These are phyloP conservation scores for Aurelia coerulea DNA, from an alignment of 30 jellyfish, hydroid and myxozoan genomes.

Conservation along the genomic window DNA sequence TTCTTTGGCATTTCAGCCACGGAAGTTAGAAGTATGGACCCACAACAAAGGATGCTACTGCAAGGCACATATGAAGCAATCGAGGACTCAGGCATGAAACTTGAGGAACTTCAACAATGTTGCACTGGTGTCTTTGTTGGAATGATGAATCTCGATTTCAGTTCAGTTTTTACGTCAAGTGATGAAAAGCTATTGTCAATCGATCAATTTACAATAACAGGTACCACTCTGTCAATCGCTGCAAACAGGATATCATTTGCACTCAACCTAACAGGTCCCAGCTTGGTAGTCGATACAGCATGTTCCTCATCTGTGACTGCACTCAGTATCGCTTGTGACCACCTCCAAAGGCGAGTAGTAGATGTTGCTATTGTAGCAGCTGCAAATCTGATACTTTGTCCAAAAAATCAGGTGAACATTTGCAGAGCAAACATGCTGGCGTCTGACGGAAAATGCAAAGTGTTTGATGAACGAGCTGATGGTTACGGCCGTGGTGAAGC, in stretches of 20 bases:
- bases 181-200: background rate
- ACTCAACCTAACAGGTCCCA: constrained; percentile 58
- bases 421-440: constrained; percentile 68
- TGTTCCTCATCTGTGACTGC: constrained; percentile 69
- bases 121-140: constrained; percentile 70
- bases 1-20: constrained; percentile 60
- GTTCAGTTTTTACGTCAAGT: background rate
- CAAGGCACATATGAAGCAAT: constrained; percentile 72
- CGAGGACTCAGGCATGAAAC: constrained; percentile 61
- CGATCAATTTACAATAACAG: constrained; percentile 63
- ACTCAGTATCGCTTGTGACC: constrained; percentile 54
- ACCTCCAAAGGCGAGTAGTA: constrained; percentile 32
- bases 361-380: constrained; percentile 67
- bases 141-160: constrained; percentile 51
- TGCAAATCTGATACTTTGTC: constrained; percentile 41
- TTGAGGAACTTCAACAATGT: constrained; percentile 51
- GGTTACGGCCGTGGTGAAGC: constrained; percentile 80
- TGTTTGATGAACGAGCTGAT: constrained; percentile 67
- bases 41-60: constrained; percentile 67
- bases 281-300: constrained; percentile 61
- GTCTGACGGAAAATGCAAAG: constrained; percentile 60
- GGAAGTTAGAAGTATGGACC: constrained; percentile 60
- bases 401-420: constrained; percentile 27
- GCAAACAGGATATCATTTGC: constrained; percentile 66
- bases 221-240: constrained; percentile 37